Conservation (phyloP, 2,113 vertebrate genomes). For the Cisticola juncidis region DNA sequence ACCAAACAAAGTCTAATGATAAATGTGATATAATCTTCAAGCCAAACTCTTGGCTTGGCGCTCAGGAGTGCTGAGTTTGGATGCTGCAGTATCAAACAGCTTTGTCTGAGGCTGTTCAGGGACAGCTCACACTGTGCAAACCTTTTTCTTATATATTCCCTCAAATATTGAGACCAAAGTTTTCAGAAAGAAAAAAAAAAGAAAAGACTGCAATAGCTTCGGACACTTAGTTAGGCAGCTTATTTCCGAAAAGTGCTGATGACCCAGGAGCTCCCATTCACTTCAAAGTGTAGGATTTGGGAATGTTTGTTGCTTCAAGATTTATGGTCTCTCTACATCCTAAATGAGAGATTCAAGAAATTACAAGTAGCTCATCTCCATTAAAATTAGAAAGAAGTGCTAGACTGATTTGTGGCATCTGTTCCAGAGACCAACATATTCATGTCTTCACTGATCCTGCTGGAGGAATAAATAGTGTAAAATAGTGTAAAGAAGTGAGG, state of each 20-base stretch:
- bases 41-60: not conserved
- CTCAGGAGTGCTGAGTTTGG: not conserved
- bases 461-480: not conserved
- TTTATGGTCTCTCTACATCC: conserved; percentile 48
- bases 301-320: conserved; percentile 48
- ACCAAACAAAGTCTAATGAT: not conserved
- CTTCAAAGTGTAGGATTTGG: conserved; percentile 54
- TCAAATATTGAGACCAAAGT: not conserved
- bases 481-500: not conserved
- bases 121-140: not conserved
- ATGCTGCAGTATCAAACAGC: not conserved
- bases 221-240: conserved; percentile 4
- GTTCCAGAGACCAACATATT: not conserved
- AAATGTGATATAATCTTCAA: not conserved
- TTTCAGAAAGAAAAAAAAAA: not conserved
- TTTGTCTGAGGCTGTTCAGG: not conserved
- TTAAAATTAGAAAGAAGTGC: conserved; percentile 64
- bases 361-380: conserved; percentile 41
- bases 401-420: conserved; percentile 50
- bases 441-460: not conserved
- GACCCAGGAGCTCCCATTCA: conserved; percentile 27
- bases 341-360: conserved; percentile 42
- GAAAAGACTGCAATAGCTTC: not conserved
- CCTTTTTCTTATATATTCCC: not conserved
- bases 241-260: conserved; percentile 39